A percentile compares a stretch with the other conserved stretches of the same genome.
These are phyloP conservation scores for Stenopsyche tienmushanensis DNA, from an alignment of 1,140 invertebrate genomes.

Conservation along the genomic window DNA sequence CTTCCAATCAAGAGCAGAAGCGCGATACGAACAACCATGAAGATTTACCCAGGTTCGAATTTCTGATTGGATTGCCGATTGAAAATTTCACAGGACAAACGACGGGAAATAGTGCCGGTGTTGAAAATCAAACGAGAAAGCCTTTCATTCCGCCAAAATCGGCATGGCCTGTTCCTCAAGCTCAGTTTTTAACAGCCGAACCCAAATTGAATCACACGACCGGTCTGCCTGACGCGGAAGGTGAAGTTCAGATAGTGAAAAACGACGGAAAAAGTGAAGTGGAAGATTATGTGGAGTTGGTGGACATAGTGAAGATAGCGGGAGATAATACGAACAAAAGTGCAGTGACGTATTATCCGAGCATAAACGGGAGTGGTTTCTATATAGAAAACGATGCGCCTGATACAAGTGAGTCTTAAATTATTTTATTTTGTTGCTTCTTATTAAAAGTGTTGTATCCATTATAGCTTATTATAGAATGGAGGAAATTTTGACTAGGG, in stretches of 20 bases:
- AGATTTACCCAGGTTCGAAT: slow-evolving; percentile 34
- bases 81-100: slow-evolving; percentile 33
- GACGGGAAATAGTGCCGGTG: background rate
- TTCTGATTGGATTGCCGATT: slow-evolving; percentile 31
- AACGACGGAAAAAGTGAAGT: background rate
- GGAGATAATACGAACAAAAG: slow-evolving; percentile 19
- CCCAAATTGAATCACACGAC: slow-evolving; percentile 31
- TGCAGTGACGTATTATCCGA: slow-evolving; percentile 21
- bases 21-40: slow-evolving; percentile 17
- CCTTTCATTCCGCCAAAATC: slow-evolving; percentile 37
- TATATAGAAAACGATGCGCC: slow-evolving; percentile 39
- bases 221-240: slow-evolving; percentile 6
- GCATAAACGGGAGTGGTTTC: slow-evolving; percentile 32
- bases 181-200: slow-evolving; percentile 31
- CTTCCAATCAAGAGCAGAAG: slow-evolving; percentile 22
- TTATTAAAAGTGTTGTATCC: no score
- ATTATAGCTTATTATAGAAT: no score
- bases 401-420: slow-evolving; percentile 36
- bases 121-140: slow-evolving; percentile 26
- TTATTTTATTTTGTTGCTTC: background rate
- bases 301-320: slow-evolving; percentile 29
- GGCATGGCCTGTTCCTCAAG: slow-evolving; percentile 37
- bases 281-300: slow-evolving; percentile 38
- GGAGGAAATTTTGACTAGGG: no score
- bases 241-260: background rate